Evolutionary conservation across 2,113 vertebrate genomes (phyloP), one percentile per base, ranked within the genome.

Genomic region (Galbula dea): DNA sequence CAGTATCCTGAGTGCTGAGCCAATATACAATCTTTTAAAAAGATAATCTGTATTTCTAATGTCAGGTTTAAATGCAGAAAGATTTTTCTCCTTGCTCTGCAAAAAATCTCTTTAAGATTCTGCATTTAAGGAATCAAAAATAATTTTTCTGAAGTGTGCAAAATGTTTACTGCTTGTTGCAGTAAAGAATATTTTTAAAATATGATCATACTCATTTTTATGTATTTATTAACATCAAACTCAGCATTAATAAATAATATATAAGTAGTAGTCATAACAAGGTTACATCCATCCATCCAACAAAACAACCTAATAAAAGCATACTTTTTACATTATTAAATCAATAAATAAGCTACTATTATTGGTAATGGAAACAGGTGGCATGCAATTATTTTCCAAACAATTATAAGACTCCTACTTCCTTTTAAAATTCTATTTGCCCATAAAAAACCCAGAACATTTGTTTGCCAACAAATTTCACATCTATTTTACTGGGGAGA

Each of bases 361-460:
- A 89, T 81, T 90, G 46, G 49, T 74, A 94, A 61, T 73, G 19
- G 61, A 96, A 96, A 83, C 32, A 87, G 49, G 54, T 57, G 76
- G 32, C 43, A 36, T 55, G 37, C 29, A 79, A 58, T 87, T 90
- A 68, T 88, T 66, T 96, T 94, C n/a, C 41, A 65, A 90, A 85
- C 48, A 85, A 86, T 85, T 83, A n/a, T 41, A 83, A 93, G 52
- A 86, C 62, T 85, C 5, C 51, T 75, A 67, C 39, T 77, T 86
- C 73, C 52, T 83, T 72, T 72, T 62, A 29, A 10, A 12, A 51
- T 83, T 83, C 57, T 80, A 71, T 61, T 86, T 91, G 46, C 69
- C 57, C 23, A 30, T 75, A 72, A 62, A 52, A 83, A 93, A 93
- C 72, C n/a, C 41, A 55, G 37, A 73, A 49, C 12, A 24, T 61